These are phyloP conservation scores for Mactra quadrangularis DNA, from an alignment of 1,140 invertebrate genomes.

Conservation along the genomic window DNA sequence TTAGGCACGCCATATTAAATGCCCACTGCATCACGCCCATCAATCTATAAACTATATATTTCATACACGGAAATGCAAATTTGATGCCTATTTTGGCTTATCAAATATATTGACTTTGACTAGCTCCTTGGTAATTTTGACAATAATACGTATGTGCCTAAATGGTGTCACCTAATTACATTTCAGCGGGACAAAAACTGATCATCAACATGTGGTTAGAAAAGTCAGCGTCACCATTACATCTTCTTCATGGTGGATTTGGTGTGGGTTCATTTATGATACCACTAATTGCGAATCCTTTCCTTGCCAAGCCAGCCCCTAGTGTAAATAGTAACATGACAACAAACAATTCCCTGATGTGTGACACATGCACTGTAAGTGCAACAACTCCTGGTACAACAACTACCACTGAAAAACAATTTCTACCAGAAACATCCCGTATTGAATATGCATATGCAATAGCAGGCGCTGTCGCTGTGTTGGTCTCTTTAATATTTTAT, in stretches of 20 bases:
- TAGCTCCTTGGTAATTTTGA: background rate
- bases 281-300: conserved; percentile 71
- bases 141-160: background rate
- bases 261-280: conserved; percentile 73
- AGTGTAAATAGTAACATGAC: background rate
- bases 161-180: background rate
- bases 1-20: no score
- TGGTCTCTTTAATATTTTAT: conserved; percentile 65
- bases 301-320: conserved; percentile 55
- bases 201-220: conserved; percentile 68
- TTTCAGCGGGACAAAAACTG: conserved; percentile 70
- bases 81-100: no score
- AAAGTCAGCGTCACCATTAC: conserved; percentile 65
- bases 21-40: no score
- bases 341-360: background rate
- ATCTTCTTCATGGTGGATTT: conserved; percentile 70
- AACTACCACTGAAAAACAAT: background rate
- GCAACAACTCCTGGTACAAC: background rate
- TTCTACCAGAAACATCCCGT: conserved; percentile 52
- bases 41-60: no score
- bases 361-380: background rate
- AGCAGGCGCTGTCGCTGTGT: conserved; percentile 23
- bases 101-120: no score
- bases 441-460: conserved; percentile 69
- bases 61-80: no score